Percentiles rank a stretch among this genome's conserved stretches.
These are phyloP conservation scores for Stomatorhinus ivindoensis DNA, from an alignment of 2,113 vertebrate species.

Conservation along the genomic window DNA sequence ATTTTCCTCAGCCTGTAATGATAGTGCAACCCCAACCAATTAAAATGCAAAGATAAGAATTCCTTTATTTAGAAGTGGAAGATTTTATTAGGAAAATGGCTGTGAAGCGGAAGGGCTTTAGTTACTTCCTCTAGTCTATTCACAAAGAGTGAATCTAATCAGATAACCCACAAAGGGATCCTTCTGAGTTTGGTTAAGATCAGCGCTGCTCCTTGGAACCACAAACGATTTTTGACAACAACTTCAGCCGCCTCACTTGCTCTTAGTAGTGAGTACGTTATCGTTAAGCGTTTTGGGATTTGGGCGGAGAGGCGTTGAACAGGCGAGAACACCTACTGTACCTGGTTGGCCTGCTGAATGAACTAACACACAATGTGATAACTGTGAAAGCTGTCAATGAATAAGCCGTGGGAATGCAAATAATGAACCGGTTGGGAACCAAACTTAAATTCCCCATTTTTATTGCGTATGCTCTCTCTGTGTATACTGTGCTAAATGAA, in stretches of 20 bases:
- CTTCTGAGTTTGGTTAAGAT: background rate
- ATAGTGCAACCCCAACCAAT: slow-evolving; percentile 46
- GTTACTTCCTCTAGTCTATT: slow-evolving; percentile 14
- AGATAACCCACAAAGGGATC: slow-evolving; percentile 1
- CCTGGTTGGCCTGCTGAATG: background rate
- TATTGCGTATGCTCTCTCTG: background rate
- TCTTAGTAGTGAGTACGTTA: background rate
- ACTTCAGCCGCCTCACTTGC: background rate
- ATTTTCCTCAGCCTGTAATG: slow-evolving; percentile 40
- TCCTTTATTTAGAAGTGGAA: slow-evolving; percentile 39
- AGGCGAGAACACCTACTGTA: background rate
- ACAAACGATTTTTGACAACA: background rate
- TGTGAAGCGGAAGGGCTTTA: slow-evolving; percentile 14
- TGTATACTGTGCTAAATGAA: background rate
- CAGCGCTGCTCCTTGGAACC: background rate
- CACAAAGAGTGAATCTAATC: slow-evolving; percentile 37
- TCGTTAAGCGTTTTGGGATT: background rate
- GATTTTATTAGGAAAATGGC: slow-evolving; percentile 38
- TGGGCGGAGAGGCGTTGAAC: background rate
- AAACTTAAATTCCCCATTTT: background rate
- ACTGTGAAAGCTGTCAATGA: background rate
- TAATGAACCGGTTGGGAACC: background rate
- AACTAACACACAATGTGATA: background rate
- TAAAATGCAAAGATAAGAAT: slow-evolving; percentile 46
- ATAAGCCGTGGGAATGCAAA: background rate